A percentile compares a stretch with the other conserved stretches of the same genome.
Evolutionary conservation across 2,888 invertebrate genomes (phyloP).

Genomic region (Furcula furcula): DNA sequence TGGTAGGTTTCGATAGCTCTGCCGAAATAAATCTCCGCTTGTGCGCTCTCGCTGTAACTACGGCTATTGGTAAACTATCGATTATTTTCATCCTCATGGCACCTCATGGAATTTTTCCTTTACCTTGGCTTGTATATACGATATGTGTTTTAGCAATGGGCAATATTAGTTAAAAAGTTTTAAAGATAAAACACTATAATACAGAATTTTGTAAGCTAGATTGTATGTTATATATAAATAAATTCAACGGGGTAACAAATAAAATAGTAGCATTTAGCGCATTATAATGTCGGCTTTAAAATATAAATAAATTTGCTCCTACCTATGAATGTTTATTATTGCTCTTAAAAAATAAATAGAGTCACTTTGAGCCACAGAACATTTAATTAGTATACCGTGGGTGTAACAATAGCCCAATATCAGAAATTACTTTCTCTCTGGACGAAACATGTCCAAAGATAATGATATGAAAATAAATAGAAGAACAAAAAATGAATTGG

Average conservation of each 20-base stretch:
- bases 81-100: conserved; percentile 40
- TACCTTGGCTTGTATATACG: conserved; percentile 8
- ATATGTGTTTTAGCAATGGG: conserved; percentile 5
- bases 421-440: conserved; percentile 47
- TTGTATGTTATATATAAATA: too few relatives aligned
- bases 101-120: conserved; percentile 28
- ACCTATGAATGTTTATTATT: too few relatives aligned
- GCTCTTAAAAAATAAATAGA: too few relatives aligned
- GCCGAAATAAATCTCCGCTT: conserved; percentile 49
- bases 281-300: too few relatives aligned
- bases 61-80: conserved; percentile 38
- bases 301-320: too few relatives aligned
- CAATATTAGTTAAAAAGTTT: too few relatives aligned
- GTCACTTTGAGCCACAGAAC: too few relatives aligned
- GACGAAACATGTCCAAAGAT: conserved; percentile 24
- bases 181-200: too few relatives aligned
- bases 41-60: conserved; percentile 35
- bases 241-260: too few relatives aligned
- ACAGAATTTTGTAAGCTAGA: too few relatives aligned
- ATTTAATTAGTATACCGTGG: too few relatives aligned
- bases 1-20: conserved; percentile 46
- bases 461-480: conserved; percentile 35
- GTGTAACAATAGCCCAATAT: conserved; percentile 43
- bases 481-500: conserved; percentile 35
- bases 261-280: too few relatives aligned